Evolutionary conservation across 2,888 invertebrate genomes (phyloP).

Genomic region (Acronicta psi): DNA sequence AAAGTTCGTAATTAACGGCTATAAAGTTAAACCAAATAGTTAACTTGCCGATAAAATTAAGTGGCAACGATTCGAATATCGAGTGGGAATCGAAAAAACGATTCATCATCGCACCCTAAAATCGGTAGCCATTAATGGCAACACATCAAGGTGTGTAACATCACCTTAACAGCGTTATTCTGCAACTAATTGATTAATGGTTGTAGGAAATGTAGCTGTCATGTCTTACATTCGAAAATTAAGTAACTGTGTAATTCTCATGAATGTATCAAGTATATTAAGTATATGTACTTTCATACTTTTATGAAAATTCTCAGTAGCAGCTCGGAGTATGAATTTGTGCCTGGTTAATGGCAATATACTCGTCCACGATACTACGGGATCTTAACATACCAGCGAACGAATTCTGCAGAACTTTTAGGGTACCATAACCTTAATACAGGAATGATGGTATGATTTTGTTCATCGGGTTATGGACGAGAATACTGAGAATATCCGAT

Average conservation of each 20-base stretch:
- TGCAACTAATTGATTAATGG: slow-evolving; percentile 54
- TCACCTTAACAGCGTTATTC: slow-evolving; percentile 52
- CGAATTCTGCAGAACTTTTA: too few species aligned
- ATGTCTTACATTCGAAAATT: slow-evolving; percentile 10
- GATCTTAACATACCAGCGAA: too few species aligned
- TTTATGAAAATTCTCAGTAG: too few species aligned
- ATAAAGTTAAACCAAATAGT: slow-evolving; percentile 42
- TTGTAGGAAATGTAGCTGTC: slow-evolving; percentile 9
- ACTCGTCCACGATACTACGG: too few species aligned
- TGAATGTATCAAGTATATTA: too few species aligned
- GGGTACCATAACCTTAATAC: too few species aligned
- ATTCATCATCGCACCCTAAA: slow-evolving; percentile 63
- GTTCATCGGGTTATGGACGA: too few species aligned
- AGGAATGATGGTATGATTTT: too few species aligned
- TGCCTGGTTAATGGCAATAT: too few species aligned
- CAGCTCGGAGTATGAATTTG: too few species aligned
- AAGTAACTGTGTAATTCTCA: neutral
- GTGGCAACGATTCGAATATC: slow-evolving; percentile 50
- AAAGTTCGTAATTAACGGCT: slow-evolving; percentile 29
- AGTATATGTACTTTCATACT: too few species aligned
- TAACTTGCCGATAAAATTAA: slow-evolving; percentile 45
- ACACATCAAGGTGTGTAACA: slow-evolving; percentile 62
- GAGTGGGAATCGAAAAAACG: slow-evolving; percentile 51
- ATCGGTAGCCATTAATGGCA: slow-evolving; percentile 40
- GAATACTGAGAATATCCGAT: too few species aligned